These are phyloP conservation scores for Lasiurus cinereus DNA, from an alignment of 2,113 vertebrate genomes.

Conservation along the genomic window DNA sequence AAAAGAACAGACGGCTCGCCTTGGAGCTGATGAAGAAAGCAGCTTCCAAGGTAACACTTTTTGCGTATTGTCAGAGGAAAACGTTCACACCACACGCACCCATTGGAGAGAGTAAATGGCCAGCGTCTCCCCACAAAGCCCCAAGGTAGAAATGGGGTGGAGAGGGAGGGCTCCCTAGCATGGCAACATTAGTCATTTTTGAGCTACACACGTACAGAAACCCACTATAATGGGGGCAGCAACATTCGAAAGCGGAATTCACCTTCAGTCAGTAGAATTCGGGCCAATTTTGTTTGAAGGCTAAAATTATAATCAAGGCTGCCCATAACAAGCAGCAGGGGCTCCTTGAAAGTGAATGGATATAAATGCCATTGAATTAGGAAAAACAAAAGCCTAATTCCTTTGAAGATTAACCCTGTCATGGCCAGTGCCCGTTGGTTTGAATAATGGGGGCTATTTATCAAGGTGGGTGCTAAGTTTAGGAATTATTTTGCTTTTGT, in stretches of 20 bases:
- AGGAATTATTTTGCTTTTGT: background rate
- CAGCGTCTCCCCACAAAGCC: background rate
- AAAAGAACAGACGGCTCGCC: conserved; percentile 92
- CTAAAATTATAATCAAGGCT: conserved; percentile 78
- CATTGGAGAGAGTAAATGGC: background rate
- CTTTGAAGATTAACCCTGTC: conserved; percentile 60
- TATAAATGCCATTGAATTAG: conserved; percentile 53
- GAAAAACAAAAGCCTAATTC: conserved; percentile 16
- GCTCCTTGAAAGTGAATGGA: conserved; percentile 53
- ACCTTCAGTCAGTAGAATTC: conserved; percentile 64
- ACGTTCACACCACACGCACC: background rate
- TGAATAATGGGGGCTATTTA: background rate
- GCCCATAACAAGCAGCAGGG: conserved; percentile 54
- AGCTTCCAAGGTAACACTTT: conserved; percentile 90
- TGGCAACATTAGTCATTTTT: conserved; percentile 3
- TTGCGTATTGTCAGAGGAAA: background rate
- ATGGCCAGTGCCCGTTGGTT: background rate
- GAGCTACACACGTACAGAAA: conserved; percentile 39
- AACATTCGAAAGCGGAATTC: conserved; percentile 59
- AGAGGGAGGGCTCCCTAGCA: background rate
- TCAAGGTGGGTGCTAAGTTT: background rate
- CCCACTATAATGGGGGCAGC: background rate
- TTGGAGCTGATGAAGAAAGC: conserved; percentile 94
- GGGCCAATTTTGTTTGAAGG: conserved; percentile 72
- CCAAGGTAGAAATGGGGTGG: background rate